Base-by-base conservation (phyloP, 2,113 vertebrate genomes). In the Phrynosoma blainvillii region DNA sequence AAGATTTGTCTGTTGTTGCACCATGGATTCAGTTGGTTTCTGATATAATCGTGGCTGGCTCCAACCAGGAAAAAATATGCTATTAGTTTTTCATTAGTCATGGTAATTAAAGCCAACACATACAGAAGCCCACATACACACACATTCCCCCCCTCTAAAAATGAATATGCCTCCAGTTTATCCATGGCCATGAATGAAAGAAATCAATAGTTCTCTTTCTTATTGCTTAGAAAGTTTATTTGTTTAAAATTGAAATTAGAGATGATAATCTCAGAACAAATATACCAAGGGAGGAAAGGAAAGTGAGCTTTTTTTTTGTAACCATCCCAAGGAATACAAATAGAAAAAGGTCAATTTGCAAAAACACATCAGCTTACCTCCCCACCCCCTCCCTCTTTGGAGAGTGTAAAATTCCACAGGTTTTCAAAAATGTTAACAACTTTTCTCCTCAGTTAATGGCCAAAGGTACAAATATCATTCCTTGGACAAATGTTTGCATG, bases 151-250 rank as follows among this genome's bases (percentile, higher is more conserved):
- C 88, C 92, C 90, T 87, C 87, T 1, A 23, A 86, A 92, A 93
- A 87, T 82, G 74, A 94, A 93, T 89, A 59, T 65, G 62, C 80
- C 21, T 70, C 71, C 76, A 94, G 82, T 93, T 93, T 65, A 20
- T 81, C 80, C 40, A 10, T 85, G 78, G 6, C 83, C 56, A 27
- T 30, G 5, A 71, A 54, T 92, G 90, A 95, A 95, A 93, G 89
- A 91, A 93, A 92, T 91, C 71, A 85, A 91, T 90, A 90, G 92
- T 93, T 94, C 82, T 25, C 62, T 88, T 20, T 27, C 54, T 82
- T 91, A 76, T 91, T 91, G 76, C 92, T 93, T 93, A 83, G 77
- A 91, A 86, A 89, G 89, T 95, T 93, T 95, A 95, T 95, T 96
- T 94, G 88, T 84, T 91, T 93, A 71, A 91, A 92, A 88, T 91